Evolutionary conservation across 2,888 invertebrate genomes (phyloP).

Genomic region (Ectropis crepuscularia): DNA sequence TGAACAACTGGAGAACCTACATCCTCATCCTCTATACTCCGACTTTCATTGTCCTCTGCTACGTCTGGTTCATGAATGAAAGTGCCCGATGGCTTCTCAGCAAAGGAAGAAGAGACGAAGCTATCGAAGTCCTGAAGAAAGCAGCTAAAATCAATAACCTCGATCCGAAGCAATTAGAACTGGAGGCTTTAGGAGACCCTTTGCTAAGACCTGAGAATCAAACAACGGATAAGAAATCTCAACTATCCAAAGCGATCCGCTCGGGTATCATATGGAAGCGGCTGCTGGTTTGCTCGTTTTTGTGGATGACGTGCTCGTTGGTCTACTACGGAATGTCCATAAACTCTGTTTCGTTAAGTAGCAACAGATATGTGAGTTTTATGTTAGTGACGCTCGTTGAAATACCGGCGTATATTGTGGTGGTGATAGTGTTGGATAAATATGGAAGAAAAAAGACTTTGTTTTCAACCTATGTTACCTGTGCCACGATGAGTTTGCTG

Average conservation of each 20-base stretch:
- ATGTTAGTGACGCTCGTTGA: conserved; percentile 87
- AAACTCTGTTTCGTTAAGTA: conserved; percentile 90
- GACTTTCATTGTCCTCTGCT: conserved; percentile 87
- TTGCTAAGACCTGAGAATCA: conserved; percentile 64
- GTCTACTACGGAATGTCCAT: conserved; percentile 92
- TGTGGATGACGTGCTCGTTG: conserved; percentile 92
- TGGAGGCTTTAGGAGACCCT: conserved; percentile 76
- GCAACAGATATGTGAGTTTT: conserved; percentile 91
- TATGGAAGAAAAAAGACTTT: conserved; percentile 88
- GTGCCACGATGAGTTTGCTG: conserved; percentile 85
- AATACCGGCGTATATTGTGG: conserved; percentile 89
- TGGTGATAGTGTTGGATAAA: conserved; percentile 87
- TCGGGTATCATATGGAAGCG: conserved; percentile 85
- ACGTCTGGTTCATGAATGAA: conserved; percentile 90
- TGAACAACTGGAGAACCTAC: conserved; percentile 89
- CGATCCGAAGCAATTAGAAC: conserved; percentile 75
- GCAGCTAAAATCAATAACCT: conserved; percentile 87
- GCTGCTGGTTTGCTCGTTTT: conserved; percentile 87
- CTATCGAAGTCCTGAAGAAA: conserved; percentile 85
- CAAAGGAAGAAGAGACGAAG: conserved; percentile 87
- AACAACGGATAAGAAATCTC: conserved; percentile 68
- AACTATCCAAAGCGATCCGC: conserved; percentile 79
- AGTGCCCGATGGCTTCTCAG: conserved; percentile 92
- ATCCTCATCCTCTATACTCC: conserved; percentile 89
- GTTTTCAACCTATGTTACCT: conserved; percentile 85